Evolutionary conservation across 2,797 vertebrate genomes (phyloP).

Genomic region (Enteromius radiatus): DNA sequence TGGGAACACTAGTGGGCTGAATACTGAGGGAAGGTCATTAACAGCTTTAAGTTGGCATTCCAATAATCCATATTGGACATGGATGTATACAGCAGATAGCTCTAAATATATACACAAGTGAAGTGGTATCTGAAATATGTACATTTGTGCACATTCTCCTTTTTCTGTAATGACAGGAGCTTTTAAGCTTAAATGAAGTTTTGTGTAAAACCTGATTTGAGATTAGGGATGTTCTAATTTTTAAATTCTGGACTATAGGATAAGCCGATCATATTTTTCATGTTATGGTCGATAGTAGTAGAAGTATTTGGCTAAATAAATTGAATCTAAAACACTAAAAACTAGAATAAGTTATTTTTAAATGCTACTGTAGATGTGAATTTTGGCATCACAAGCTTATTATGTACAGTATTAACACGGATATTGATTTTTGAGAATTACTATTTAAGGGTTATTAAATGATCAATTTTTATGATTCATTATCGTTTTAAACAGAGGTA

Average conservation of each 20-base stretch:
- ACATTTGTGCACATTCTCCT: background rate
- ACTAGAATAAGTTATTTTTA: background rate
- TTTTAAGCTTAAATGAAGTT: background rate
- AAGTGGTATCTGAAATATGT: slow-evolving; percentile 32
- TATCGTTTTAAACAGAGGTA: background rate
- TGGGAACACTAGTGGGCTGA: slow-evolving; percentile 3
- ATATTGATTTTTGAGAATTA: background rate
- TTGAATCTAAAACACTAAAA: background rate
- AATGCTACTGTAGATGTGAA: background rate
- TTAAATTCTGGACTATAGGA: slow-evolving; percentile 1
- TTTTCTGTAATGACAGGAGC: background rate
- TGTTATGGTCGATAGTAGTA: background rate
- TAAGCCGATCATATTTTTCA: background rate
- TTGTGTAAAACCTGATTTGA: slow-evolving; percentile 18
- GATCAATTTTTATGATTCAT: too few species aligned
- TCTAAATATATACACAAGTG: slow-evolving; percentile 34
- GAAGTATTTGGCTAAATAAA: background rate
- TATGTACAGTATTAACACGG: background rate
- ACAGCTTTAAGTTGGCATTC: background rate
- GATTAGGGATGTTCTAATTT: background rate
- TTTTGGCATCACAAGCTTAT: background rate
- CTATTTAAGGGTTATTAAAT: background rate
- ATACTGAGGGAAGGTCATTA: slow-evolving; percentile 28
- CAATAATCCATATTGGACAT: slow-evolving; percentile 16
- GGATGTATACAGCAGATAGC: slow-evolving; percentile 12